Base-by-base conservation (phyloP, 2,888 invertebrate species). In the Arge pagana region DNA sequence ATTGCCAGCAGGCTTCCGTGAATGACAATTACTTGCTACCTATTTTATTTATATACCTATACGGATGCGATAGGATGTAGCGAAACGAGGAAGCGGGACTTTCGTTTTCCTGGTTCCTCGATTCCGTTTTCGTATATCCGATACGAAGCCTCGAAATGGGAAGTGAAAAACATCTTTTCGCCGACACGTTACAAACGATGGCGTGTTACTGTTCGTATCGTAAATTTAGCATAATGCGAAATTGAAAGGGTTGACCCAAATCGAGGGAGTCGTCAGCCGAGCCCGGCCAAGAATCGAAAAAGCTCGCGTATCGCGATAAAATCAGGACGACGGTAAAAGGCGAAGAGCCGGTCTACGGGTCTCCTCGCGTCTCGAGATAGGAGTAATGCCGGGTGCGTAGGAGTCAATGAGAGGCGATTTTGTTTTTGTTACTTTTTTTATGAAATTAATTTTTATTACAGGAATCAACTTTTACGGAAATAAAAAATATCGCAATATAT, bases 231-330 rank as follows among this genome's bases (percentile, higher is more conserved):
- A 45, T 52, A 52, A 52, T n/a, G 37, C 18, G 52, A 52, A 52
- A 52, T 52, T 52, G 52, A 52, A 52, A 48, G 52, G 52, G 52
- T 48, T 52, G 52, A 52, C 52, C 52, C 13, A 52, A 39, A 52
- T 52, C 52, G 45, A 36, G 30, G 45, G 18, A 30, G 37, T 26
- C 19, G 36, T 31, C 39, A 48, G 52, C 48, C 16, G 15, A 23
- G 28, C n/a, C 16, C 18, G 4, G 23, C 39, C 23, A n/a, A 39
- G 39, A 4, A 24, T 39, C 2, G 21, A 39, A 39, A 39, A 11
- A 39, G n/a, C n/a, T n/a, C n/a, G n/a, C n/a, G n/a, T n/a, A n/a
- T n/a, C n/a, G n/a, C n/a, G n/a, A n/a, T n/a, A n/a, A n/a, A n/a
- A n/a, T n/a, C n/a, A n/a, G n/a, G n/a, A n/a, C n/a, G n/a, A n/a